Conservation (phyloP, 1,140 invertebrate genomes). For the Drosophila sp. region DNA sequence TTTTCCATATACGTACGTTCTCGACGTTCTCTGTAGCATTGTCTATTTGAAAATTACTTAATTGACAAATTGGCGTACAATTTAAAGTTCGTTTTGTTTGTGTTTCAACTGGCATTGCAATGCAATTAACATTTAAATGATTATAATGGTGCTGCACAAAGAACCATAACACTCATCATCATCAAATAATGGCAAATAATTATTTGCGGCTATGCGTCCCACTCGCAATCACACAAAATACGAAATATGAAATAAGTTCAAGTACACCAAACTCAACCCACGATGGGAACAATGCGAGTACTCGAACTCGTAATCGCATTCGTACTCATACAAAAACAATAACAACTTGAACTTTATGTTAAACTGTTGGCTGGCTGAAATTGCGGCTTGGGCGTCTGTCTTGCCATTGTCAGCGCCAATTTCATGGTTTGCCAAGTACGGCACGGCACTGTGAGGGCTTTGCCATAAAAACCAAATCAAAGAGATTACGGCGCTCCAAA, state of each 20-base stretch:
- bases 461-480: slow-evolving; percentile 46
- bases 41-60: slow-evolving; percentile 60
- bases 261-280: slow-evolving; percentile 58
- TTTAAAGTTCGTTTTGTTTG: slow-evolving; percentile 37
- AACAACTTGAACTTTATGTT: slow-evolving; percentile 72
- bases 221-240: slow-evolving; percentile 55
- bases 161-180: slow-evolving; percentile 56
- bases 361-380: slow-evolving; percentile 49
- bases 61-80: slow-evolving; percentile 63
- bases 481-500: slow-evolving; percentile 43
- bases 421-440: slow-evolving; percentile 67
- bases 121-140: slow-evolving; percentile 74
- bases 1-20: slow-evolving; percentile 32
- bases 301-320: slow-evolving; percentile 15
- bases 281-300: slow-evolving; percentile 17
- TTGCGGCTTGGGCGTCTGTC: slow-evolving; percentile 49
- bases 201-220: slow-evolving; percentile 58
- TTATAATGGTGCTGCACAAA: slow-evolving; percentile 61
- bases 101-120: slow-evolving; percentile 39
- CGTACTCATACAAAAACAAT: slow-evolving; percentile 21
- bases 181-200: slow-evolving; percentile 75
- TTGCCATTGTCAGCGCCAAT: slow-evolving; percentile 74
- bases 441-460: slow-evolving; percentile 37
- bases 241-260: slow-evolving; percentile 72
- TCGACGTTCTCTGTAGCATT: slow-evolving; percentile 25